These are phyloP conservation scores for Chamaetylas fuelleborni DNA, from an alignment of 2,113 vertebrate genomes.

Conservation along the genomic window DNA sequence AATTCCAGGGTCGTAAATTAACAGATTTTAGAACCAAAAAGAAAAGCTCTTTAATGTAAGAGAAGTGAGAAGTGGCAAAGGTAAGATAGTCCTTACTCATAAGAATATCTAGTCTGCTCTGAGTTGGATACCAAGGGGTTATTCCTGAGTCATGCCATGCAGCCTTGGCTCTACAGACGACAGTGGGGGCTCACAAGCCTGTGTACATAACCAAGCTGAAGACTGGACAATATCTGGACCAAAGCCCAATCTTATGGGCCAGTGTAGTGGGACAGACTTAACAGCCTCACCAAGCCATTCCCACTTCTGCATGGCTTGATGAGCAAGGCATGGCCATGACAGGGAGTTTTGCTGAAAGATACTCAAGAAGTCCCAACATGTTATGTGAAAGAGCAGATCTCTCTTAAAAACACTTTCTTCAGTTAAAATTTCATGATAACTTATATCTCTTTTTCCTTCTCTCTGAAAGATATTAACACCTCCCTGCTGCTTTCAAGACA, in stretches of 20 bases:
- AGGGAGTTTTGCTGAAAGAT: not conserved
- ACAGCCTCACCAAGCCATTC: not conserved
- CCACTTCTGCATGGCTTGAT: not conserved
- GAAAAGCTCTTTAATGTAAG: not conserved
- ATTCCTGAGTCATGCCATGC: not conserved
- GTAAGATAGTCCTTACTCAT: not conserved
- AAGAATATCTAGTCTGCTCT: not conserved
- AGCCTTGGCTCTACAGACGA: not conserved
- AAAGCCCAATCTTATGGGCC: not conserved
- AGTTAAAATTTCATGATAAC: not conserved
- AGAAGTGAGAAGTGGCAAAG: not conserved
- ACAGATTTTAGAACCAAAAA: not conserved
- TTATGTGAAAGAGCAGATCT: not conserved
- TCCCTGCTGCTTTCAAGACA: not conserved
- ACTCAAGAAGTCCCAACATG: not conserved
- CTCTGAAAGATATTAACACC: not conserved
- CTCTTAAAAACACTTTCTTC: not conserved
- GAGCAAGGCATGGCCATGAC: not conserved
- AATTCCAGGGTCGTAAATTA: not conserved
- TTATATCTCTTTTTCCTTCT: not conserved
- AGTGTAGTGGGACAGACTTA: not conserved
- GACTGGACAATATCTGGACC: not conserved
- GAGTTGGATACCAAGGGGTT: not conserved
- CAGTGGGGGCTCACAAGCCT: not conserved
- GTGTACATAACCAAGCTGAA: rapidly evolving